Conservation (phyloP, 2,888 invertebrate genomes). For the Drosophila hamatofila region DNA sequence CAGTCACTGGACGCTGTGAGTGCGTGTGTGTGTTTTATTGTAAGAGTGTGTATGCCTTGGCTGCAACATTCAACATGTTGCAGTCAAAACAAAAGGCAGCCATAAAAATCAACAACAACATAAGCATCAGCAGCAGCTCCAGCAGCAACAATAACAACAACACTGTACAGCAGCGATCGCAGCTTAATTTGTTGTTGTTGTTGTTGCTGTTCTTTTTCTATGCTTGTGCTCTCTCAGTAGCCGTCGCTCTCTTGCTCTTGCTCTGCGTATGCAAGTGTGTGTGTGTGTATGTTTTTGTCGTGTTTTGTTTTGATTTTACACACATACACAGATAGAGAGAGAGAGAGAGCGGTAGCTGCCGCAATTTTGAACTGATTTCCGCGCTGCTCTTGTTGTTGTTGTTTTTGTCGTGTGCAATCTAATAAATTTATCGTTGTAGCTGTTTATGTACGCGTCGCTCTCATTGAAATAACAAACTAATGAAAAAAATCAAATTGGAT, state of each 20-base stretch:
- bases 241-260: constrained; percentile 1
- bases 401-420: constrained; percentile 64
- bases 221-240: constrained; percentile 42
- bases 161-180: constrained; percentile 41
- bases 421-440: constrained; percentile 61
- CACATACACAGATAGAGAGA: constrained; percentile 16
- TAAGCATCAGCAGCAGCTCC: constrained; percentile 34
- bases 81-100: constrained; percentile 57
- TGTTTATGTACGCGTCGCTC: constrained; percentile 41
- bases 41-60: constrained; percentile 25
- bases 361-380: constrained; percentile 64
- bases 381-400: constrained; percentile 43
- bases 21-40: constrained; percentile 3
- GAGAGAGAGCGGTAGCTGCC: constrained; percentile 20
- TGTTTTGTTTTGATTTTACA: constrained; percentile 79
- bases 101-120: constrained; percentile 40
- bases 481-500: constrained; percentile 75
- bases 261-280: constrained; percentile 1
- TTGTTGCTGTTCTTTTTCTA: constrained; percentile 48
- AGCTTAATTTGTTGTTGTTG: constrained; percentile 45
- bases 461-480: constrained; percentile 58
- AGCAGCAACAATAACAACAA: constrained; percentile 35
- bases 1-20: constrained; percentile 24
- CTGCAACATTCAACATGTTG: constrained; percentile 74
- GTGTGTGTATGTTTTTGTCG: constrained; percentile 64